Conservation (phyloP, 2,797 vertebrate species). For the Coregonus suidteri region DNA sequence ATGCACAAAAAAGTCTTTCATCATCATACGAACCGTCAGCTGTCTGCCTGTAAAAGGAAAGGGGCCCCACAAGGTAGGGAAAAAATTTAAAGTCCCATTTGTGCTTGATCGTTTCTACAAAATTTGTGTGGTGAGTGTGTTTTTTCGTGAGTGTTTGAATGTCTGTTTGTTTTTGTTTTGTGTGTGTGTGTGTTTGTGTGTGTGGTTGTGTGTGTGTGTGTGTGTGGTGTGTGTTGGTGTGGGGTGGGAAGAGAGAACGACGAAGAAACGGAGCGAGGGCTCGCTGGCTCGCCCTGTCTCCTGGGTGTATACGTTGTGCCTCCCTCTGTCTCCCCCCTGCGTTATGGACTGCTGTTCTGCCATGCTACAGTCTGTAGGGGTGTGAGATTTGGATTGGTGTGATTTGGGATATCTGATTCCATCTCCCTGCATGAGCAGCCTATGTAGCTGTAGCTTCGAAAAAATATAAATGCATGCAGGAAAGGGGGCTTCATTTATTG, state of each 20-base stretch:
- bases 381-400: slow-evolving; percentile 41
- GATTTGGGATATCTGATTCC: slow-evolving; percentile 35
- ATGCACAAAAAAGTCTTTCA: slow-evolving; percentile 54
- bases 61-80: slow-evolving; percentile 54
- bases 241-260: slow-evolving; percentile 1
- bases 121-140: slow-evolving; percentile 9
- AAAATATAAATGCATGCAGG: slow-evolving; percentile 68
- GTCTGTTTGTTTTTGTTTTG: neutral
- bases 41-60: slow-evolving; percentile 29
- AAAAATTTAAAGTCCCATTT: neutral
- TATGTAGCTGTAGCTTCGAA: slow-evolving; percentile 42
- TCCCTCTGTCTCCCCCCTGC: slow-evolving; percentile 43
- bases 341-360: slow-evolving; percentile 66
- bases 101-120: slow-evolving; percentile 1
- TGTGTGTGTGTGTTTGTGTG: neutral
- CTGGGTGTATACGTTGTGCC: slow-evolving; percentile 66
- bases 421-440: slow-evolving; percentile 35
- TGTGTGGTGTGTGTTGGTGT: neutral
- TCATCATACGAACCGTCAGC: slow-evolving; percentile 55
- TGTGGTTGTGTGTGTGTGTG: neutral
- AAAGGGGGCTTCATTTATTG: slow-evolving; percentile 61
- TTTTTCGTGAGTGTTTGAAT: slow-evolving; percentile 10
- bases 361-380: slow-evolving; percentile 15
- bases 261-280: neutral
- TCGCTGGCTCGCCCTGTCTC: slow-evolving; percentile 50